These are phyloP conservation scores for Noctua fimbriata DNA, from an alignment of 2,888 invertebrate species.

Conservation along the genomic window DNA sequence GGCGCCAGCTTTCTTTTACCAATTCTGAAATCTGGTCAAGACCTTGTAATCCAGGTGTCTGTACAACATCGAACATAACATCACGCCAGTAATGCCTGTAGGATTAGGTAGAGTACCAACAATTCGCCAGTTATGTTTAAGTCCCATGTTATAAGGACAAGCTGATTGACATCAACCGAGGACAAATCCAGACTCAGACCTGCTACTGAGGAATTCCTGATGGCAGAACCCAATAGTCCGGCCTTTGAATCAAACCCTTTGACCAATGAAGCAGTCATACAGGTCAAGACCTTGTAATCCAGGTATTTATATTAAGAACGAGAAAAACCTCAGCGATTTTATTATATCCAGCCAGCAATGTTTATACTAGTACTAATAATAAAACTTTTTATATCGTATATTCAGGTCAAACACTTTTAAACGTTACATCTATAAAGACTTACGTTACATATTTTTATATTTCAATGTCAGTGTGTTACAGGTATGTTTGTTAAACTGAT, in stretches of 20 bases:
- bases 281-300: constrained; percentile 19
- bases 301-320: constrained; percentile 40
- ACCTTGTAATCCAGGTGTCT: not conserved
- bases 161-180: not conserved
- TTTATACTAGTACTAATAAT: constrained; percentile 45
- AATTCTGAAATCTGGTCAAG: not conserved
- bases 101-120: not conserved
- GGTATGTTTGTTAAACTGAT: constrained; percentile 33
- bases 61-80: not conserved
- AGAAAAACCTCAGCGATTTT: constrained; percentile 23
- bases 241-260: not conserved
- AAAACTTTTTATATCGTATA: constrained; percentile 52
- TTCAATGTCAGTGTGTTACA: constrained; percentile 47
- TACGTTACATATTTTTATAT: constrained; percentile 30
- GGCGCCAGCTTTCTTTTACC: not conserved
- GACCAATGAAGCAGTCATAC: not conserved
- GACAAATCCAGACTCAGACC: too few species aligned
- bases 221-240: not conserved
- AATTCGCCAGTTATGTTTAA: not conserved
- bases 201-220: not conserved
- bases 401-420: constrained; percentile 41
- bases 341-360: constrained; percentile 33
- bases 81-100: not conserved
- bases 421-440: constrained; percentile 28
- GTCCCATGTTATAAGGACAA: not conserved